Base-by-base conservation (phyloP, 1,140 invertebrate species). In the Sarcophaga peregrina region DNA sequence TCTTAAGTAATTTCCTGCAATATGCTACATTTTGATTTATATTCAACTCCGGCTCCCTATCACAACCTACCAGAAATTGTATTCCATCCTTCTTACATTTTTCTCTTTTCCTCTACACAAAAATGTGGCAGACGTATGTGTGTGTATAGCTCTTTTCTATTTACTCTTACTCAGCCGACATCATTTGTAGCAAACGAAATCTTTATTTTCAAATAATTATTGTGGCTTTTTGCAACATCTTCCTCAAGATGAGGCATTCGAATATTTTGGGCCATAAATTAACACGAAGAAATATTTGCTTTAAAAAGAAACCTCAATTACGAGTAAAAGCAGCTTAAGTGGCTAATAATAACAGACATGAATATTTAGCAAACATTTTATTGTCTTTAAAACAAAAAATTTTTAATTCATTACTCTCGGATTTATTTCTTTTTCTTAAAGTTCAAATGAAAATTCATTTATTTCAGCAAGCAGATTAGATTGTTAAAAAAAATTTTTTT, bases 1-100 rank as follows among this genome's bases (percentile, higher is more conserved):
- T 78, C 75, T 50, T 78, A 78, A 78, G 75, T 78, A 78, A 78
- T 78, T 78, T 78, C 75, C 75, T 78, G 75, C 75, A 78, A 78
- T 78, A 78, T 78, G 75, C 75, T 78, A 78, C 20, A 50, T 78
- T 78, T 50, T 78, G 75, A 78, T 78, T 78, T 78, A 78, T 78
- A 25, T 78, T 68, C 62, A 20, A 68, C 62, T 25, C n/a, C 17
- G 3, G 17, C 25, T 37, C 25, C 25, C 25, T 37, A 37, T 4
- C 25, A 37, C 25, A 37, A 37, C 15, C 13, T 15, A n/a, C 13
- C n/a, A 37, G 25, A 37, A 37, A 58, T 58, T 58, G 54, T 58
- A 58, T 58, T n/a, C n/a, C 54, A 7, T 58, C 15, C 8, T 58
- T 15, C 54, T 58, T 13, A 13, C n/a, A 9, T 25, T 68, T 68